Conservation (phyloP, 1,140 invertebrate genomes). For the Lerema accius region DNA sequence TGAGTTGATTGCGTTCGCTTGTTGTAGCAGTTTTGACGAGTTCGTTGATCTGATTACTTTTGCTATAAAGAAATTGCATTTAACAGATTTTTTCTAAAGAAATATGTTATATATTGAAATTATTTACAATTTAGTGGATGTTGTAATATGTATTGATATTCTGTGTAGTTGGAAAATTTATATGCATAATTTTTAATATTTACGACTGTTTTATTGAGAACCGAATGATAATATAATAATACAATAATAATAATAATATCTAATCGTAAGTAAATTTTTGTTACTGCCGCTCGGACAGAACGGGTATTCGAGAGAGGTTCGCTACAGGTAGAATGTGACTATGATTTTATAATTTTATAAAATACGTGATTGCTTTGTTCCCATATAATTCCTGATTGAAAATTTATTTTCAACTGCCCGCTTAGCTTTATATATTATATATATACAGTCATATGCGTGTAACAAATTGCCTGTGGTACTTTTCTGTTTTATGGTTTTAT, state of each 20-base stretch:
- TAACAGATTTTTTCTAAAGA: constrained; percentile 18
- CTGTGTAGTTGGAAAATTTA: constrained; percentile 60
- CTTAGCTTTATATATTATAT: constrained; percentile 51
- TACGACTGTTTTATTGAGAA: constrained; percentile 56
- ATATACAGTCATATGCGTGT: constrained; percentile 40
- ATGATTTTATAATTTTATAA: constrained; percentile 17
- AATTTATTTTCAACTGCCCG: constrained; percentile 36
- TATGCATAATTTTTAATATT: constrained; percentile 58
- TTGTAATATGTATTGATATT: constrained; percentile 51
- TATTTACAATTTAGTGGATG: constrained; percentile 33
- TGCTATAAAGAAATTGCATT: constrained; percentile 21
- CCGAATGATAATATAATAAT: no score
- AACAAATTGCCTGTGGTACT: constrained; percentile 61
- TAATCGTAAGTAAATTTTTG: constrained; percentile 50
- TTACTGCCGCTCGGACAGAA: constrained; percentile 75
- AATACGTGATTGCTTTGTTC: constrained; percentile 22
- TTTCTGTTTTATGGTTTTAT: constrained; percentile 66
- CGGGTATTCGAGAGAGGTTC: constrained; percentile 72
- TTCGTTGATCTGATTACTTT: constrained; percentile 15
- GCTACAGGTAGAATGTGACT: constrained; percentile 66
- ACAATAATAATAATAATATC: constrained; percentile 14
- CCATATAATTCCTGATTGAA: constrained; percentile 35
- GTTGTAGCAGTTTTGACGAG: constrained; percentile 1
- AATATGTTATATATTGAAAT: constrained; percentile 18
- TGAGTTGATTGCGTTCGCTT: background rate